Evolutionary conservation across 2,113 vertebrate species (phyloP), one percentile per base, ranked within the genome.

Genomic region (Apteryx mantelli): DNA sequence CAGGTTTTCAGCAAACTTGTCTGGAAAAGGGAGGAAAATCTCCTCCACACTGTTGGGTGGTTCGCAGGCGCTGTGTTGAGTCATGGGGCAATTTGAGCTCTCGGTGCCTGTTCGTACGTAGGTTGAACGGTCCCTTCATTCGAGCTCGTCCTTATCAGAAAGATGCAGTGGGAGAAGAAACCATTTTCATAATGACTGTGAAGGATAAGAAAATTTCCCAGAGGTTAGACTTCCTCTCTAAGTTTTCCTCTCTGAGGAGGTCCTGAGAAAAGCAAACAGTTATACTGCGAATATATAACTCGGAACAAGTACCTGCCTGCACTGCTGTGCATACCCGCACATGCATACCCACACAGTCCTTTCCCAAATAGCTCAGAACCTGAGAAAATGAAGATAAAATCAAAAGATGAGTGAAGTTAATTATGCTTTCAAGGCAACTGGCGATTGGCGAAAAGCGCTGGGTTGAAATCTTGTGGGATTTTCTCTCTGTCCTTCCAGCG

Each of bases 341-440:
- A 58, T 76, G 58, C 53, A 73, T 63, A 48, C 6, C 5, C 69
- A 55, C 82, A 36, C 0, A 71, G 34, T 11, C 46, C 82, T 68
- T 69, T 91, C 90, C 95, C 95, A 79, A 64, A 90, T 71, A 81
- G 79, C 95, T 92, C 42, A 88, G 90, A 92, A 97, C 93, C 93
- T 95, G 95, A 97, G 96, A 95, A 96, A 94, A 95, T 5, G 8
- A 61, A 97, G 95, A 97, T 97, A 95, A 96, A 96, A 95, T 93
- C 95, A 56, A 42, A 61, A 88, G 56, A 28, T 92, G 93, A 91
- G 78, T 86, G 93, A 44, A 88, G 71, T 71, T 96, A 88, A 93
- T 94, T 91, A 83, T 1, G 7, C 34, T 94, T 93, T 42, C 79
- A 93, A 88, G 96, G 89, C 82, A 96, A 2, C 4, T 88, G 80